Conservation (phyloP, 1,140 invertebrate species). For the Drosophila rhopaloa region DNA sequence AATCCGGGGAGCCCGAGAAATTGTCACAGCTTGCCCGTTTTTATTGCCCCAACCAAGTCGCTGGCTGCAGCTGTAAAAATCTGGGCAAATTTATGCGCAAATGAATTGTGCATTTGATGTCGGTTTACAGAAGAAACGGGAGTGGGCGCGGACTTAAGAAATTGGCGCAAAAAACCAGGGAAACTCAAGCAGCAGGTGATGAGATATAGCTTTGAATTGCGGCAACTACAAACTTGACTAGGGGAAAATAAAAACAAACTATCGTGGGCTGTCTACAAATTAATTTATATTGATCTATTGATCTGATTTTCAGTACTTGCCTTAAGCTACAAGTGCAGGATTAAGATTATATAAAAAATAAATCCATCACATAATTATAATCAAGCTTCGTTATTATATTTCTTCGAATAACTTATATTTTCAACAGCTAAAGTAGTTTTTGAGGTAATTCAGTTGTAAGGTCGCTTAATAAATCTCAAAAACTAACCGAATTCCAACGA, state of each 20-base stretch:
- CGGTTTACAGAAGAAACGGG: conserved; percentile 12
- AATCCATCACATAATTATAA: no score
- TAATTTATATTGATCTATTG: no score
- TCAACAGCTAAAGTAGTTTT: no score
- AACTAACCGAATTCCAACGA: not conserved
- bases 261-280: no score
- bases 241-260: not conserved
- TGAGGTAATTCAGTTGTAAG: not conserved
- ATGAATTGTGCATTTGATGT: conserved; percentile 78
- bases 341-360: no score
- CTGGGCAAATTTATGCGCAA: conserved; percentile 75
- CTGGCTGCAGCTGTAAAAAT: conserved; percentile 56
- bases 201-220: not conserved
- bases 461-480: conserved; percentile 7
- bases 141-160: conserved; percentile 18
- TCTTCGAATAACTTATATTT: not conserved
- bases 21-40: conserved; percentile 71
- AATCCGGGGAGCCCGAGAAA: conserved; percentile 57
- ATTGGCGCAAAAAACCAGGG: not conserved
- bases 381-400: not conserved
- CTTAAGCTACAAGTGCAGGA: no score
- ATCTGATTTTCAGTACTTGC: no score
- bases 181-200: conserved; percentile 19
- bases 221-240: not conserved
- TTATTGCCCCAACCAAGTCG: conserved; percentile 44